Conservation (phyloP, 2,888 invertebrate genomes). For the Drosophila kanekoi region DNA sequence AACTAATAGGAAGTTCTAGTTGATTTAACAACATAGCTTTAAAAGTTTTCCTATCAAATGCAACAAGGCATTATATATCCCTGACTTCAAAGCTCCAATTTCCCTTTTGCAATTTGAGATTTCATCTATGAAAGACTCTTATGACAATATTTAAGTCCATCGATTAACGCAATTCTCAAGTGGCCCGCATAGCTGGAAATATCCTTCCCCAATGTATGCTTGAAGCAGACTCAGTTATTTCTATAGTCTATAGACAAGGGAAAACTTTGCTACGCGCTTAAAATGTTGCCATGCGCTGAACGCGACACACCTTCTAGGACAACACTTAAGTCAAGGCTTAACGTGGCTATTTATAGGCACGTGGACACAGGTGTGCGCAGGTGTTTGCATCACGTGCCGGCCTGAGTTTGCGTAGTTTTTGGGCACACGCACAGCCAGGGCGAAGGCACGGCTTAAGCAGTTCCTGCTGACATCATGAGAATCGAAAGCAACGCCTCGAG, state of each 20-base stretch:
- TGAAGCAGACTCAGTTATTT: too few relatives aligned
- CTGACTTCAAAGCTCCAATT: too few relatives aligned
- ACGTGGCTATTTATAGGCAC: constrained; percentile 25
- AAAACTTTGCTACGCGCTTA: not conserved
- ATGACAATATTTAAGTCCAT: too few relatives aligned
- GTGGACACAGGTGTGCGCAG: constrained; percentile 7
- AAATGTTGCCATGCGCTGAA: constrained; percentile 1
- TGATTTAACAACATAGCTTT: too few relatives aligned
- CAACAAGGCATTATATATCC: too few relatives aligned
- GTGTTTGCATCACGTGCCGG: constrained; percentile 44
- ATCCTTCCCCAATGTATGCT: too few relatives aligned
- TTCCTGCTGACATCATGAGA: constrained; percentile 21
- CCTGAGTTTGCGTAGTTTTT: constrained; percentile 28
- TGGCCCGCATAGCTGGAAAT: not conserved
- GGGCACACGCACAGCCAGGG: constrained; percentile 23
- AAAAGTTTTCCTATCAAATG: too few relatives aligned
- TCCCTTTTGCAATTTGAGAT: too few relatives aligned
- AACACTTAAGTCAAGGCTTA: constrained; percentile 36
- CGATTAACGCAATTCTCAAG: too few relatives aligned
- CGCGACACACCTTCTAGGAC: constrained; percentile 11
- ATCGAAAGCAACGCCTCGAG: constrained; percentile 1
- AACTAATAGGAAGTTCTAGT: too few relatives aligned
- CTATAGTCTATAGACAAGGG: not conserved
- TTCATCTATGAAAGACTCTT: too few relatives aligned
- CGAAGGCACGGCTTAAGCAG: constrained; percentile 2